Base-by-base conservation (phyloP, 2,797 vertebrate species). In the Crocidura indochinensis region DNA sequence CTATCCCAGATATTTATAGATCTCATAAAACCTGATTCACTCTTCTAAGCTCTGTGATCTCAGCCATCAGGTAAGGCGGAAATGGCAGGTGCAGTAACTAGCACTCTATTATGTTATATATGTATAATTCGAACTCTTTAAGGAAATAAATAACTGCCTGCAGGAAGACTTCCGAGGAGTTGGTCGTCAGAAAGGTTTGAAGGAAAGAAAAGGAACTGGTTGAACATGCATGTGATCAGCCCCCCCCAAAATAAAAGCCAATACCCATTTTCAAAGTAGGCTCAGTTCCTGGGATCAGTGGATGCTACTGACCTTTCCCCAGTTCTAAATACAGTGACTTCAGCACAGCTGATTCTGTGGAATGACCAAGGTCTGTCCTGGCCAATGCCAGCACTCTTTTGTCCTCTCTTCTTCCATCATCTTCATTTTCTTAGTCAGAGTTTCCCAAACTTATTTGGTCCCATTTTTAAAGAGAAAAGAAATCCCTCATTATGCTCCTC, bases 21-120 rank as follows among this genome's bases (percentile, higher is more conserved):
- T 97, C 91, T 97, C 97, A 96, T 97, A 97, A 97, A 97, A 97
- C 95, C 95, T 97, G 11, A 75, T 95, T 98, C 97, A 95, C 96
- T 96, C 94, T 94, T 93, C 92, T 94, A 94, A 96, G 90, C 93
- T 87, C 97, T 95, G 51, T 96, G 95, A 97, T 95, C 94, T 95
- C 95, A 92, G 96, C 94, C 94, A 94, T 96, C 96, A 95, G 95
- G 96, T 96, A 92, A 95, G 88, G 88, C 83, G 93, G 92, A 94
- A 92, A 95, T 74, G 87, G 88, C 81, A 95, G 94, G 94, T 89
- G 64, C 83, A 90, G 93, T 87, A 95, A 94, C 92, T 71, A 82
- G 92, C 81, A 81, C 84, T 89, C 60, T 76, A 92, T 91, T 92
- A 92, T 84, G 87, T 78, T 95, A 91, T 86, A 93, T 93, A 88